These are phyloP conservation scores for Nerophis lumbriciformis DNA, from an alignment of 2,113 vertebrate species.

Conservation along the genomic window DNA sequence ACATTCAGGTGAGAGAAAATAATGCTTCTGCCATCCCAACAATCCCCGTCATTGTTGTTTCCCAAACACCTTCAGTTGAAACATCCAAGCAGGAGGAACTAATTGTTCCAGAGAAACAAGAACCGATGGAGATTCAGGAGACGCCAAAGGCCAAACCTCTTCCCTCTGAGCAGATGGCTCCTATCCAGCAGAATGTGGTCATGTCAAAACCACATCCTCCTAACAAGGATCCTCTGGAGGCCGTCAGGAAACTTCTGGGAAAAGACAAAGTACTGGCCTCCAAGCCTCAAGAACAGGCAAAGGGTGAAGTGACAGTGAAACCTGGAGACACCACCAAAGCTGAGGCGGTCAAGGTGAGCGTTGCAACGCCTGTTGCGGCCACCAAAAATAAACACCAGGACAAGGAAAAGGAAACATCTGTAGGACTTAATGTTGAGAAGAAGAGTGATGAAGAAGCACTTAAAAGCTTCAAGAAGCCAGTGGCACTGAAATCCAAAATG, in stretches of 20 bases:
- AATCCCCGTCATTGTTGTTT: conserved; percentile 44
- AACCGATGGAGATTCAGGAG: conserved; percentile 18
- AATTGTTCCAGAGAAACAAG: conserved; percentile 15
- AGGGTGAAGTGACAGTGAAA: conserved; percentile 37
- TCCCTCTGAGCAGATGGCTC: conserved; percentile 10
- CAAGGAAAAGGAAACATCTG: conserved; percentile 13
- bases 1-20: conserved; percentile 6
- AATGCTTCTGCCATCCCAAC: conserved; percentile 5
- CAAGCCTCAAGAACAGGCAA: conserved; percentile 12
- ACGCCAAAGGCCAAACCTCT: conserved; percentile 36
- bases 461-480: conserved; percentile 56
- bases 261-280: conserved; percentile 35
- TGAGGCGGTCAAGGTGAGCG: conserved; percentile 11
- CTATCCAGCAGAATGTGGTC: conserved; percentile 26
- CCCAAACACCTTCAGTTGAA: conserved; percentile 34
- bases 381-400: conserved; percentile 26
- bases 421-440: conserved; percentile 33
- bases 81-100: conserved; percentile 17
- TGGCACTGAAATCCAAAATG: conserved; percentile 56
- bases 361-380: conserved; percentile 13
- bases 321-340: conserved; percentile 15
- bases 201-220: conserved; percentile 22
- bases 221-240: conserved; percentile 32
- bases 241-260: conserved; percentile 46
- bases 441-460: conserved; percentile 9